Percentiles rank a stretch among this genome's conserved stretches.
Conservation (phyloP, 2,113 vertebrate genomes). For the Cavia porcellus region DNA sequence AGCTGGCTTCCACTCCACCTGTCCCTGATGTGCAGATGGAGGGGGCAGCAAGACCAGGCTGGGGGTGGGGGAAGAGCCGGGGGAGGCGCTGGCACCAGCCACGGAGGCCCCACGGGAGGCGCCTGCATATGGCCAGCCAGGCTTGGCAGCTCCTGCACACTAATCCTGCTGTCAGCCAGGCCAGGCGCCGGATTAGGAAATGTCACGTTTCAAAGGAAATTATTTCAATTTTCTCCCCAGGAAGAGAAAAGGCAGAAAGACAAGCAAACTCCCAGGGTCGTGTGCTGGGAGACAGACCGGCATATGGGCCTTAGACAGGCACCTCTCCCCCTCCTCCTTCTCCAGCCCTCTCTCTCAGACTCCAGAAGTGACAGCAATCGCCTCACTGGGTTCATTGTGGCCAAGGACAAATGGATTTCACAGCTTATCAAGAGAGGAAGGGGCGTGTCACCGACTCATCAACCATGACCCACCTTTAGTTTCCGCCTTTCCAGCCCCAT, state of each 20-base stretch:
- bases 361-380: background rate
- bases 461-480: slow-evolving; percentile 40
- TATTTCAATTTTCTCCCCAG: slow-evolving; percentile 81
- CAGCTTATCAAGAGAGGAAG: slow-evolving; percentile 19
- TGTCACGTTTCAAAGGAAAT: slow-evolving; percentile 84
- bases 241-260: slow-evolving; percentile 78
- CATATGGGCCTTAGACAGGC: background rate
- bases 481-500: background rate
- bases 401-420: slow-evolving; percentile 58
- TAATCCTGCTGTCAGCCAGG: slow-evolving; percentile 81
- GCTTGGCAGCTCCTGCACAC: slow-evolving; percentile 51
- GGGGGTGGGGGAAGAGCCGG: background rate
- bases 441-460: background rate
- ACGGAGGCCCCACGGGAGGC: background rate
- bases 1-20: background rate
- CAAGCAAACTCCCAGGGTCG: slow-evolving; percentile 69
- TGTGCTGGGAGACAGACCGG: slow-evolving; percentile 25
- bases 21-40: background rate
- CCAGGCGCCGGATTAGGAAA: slow-evolving; percentile 78
- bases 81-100: slow-evolving; percentile 9
- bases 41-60: background rate
- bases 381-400: background rate
- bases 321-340: accelerated
- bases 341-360: background rate
- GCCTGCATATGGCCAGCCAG: slow-evolving; percentile 69